These are phyloP conservation scores for Meloidogyne hapla DNA, from an alignment of 1,140 invertebrate genomes.

Conservation along the genomic window DNA sequence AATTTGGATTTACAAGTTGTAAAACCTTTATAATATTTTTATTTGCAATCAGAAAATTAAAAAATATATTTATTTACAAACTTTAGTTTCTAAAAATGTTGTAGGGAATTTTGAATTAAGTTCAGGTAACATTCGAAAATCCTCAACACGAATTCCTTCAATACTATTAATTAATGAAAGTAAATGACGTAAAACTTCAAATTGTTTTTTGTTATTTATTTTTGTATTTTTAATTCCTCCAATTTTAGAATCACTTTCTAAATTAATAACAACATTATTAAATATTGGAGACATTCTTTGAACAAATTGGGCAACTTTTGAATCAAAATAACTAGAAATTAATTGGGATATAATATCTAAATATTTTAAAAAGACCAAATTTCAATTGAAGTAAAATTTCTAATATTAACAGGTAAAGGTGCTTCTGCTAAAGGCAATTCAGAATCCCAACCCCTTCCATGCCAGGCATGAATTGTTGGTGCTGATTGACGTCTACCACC, in stretches of 20 bases:
- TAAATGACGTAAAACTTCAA: neutral
- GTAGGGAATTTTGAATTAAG: neutral
- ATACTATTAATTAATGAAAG: neutral
- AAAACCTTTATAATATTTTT: neutral
- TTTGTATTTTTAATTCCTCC: neutral
- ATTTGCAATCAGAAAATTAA: neutral
- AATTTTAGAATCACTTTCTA: neutral
- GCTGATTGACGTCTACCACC: neutral
- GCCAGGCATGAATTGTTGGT: neutral
- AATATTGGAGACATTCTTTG: constrained; percentile 5
- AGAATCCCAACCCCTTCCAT: neutral
- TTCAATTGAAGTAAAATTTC: constrained; percentile 6
- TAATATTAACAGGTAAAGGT: neutral
- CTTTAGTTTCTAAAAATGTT: neutral
- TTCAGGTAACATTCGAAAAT: neutral
- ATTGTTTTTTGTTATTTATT: constrained; percentile 2
- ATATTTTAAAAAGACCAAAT: neutral
- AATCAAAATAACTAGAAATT: neutral
- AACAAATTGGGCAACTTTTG: neutral
- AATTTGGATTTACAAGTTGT: neutral
- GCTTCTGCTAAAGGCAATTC: neutral
- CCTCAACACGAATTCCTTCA: neutral
- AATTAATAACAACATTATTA: constrained; percentile 4
- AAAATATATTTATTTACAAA: neutral
- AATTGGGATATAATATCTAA: neutral